These are phyloP conservation scores for Dipodomys merriami DNA, from an alignment of 2,113 vertebrate species.

Conservation along the genomic window DNA sequence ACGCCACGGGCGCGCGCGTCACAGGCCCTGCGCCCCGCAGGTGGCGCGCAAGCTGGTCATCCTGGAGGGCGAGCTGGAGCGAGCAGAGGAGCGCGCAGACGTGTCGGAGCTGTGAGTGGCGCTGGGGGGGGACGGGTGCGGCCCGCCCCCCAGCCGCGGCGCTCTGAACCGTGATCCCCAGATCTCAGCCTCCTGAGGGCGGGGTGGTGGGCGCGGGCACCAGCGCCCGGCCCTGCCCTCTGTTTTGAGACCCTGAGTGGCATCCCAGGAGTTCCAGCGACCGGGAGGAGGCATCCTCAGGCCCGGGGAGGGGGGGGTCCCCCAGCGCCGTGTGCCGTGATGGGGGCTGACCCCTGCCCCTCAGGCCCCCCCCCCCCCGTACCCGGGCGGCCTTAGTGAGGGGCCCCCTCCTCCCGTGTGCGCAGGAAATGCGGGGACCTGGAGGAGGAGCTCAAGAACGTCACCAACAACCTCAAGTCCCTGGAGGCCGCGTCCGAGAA, in stretches of 20 bases:
- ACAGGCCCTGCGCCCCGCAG: constrained; percentile 79
- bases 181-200: background rate
- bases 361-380: too few species aligned
- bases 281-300: too few species aligned
- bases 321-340: too few species aligned
- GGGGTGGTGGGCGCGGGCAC: background rate
- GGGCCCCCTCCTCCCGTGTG: background rate
- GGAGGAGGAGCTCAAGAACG: constrained; percentile 97
- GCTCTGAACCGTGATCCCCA: background rate
- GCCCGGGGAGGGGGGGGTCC: too few species aligned
- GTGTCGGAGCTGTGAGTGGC: constrained; percentile 95
- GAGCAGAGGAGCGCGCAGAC: constrained; percentile 96
- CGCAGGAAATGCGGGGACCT: constrained; percentile 95
- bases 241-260: too few species aligned
- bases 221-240: too few species aligned
- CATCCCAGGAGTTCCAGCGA: too few species aligned
- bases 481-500: constrained; percentile 98
- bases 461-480: constrained; percentile 99
- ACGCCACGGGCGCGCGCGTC: background rate
- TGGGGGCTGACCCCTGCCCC: too few species aligned
- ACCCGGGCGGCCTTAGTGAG: too few species aligned
- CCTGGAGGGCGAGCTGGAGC: constrained; percentile 96
- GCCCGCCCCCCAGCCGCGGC: background rate
- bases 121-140: background rate
- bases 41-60: constrained; percentile 98